These are phyloP conservation scores for Corythoichthys intestinalis DNA, from an alignment of 2,113 vertebrate species.

Conservation along the genomic window DNA sequence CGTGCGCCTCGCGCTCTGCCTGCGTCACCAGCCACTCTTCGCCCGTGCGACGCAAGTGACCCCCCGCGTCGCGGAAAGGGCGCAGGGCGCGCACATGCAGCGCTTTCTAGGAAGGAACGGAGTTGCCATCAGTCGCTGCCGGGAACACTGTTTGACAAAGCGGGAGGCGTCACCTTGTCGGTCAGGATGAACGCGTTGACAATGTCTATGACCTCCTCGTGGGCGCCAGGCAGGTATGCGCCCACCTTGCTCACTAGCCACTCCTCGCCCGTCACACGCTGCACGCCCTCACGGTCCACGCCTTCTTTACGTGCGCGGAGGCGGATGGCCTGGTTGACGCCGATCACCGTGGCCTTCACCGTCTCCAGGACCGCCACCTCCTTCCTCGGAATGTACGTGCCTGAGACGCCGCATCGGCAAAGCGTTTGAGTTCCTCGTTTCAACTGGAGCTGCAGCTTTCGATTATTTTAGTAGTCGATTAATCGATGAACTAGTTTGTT, in stretches of 20 bases:
- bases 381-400: slow-evolving; percentile 86
- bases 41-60: slow-evolving; percentile 73
- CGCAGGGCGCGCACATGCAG: slow-evolving; percentile 82
- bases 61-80: slow-evolving; percentile 74
- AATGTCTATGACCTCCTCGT: slow-evolving; percentile 85
- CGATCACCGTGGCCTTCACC: slow-evolving; percentile 82
- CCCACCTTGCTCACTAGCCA: slow-evolving; percentile 87
- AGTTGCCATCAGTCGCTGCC: not conserved
- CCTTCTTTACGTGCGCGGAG: slow-evolving; percentile 85
- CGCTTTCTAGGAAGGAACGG: slow-evolving; percentile 70
- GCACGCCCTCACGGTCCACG: slow-evolving; percentile 70
- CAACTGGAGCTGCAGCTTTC: too few species aligned
- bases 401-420: slow-evolving; percentile 45
- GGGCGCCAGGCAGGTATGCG: slow-evolving; percentile 83
- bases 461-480: too few species aligned
- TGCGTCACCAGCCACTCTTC: slow-evolving; percentile 89
- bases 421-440: too few species aligned
- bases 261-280: slow-evolving; percentile 85
- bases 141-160: not conserved
- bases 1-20: slow-evolving; percentile 79
- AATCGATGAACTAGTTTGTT: too few species aligned
- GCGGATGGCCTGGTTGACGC: slow-evolving; percentile 85
- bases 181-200: slow-evolving; percentile 86
- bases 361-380: slow-evolving; percentile 82
- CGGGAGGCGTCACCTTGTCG: slow-evolving; percentile 76